Base-by-base conservation (phyloP, 2,888 invertebrate species). In the Eumacrocentrus americanus region DNA sequence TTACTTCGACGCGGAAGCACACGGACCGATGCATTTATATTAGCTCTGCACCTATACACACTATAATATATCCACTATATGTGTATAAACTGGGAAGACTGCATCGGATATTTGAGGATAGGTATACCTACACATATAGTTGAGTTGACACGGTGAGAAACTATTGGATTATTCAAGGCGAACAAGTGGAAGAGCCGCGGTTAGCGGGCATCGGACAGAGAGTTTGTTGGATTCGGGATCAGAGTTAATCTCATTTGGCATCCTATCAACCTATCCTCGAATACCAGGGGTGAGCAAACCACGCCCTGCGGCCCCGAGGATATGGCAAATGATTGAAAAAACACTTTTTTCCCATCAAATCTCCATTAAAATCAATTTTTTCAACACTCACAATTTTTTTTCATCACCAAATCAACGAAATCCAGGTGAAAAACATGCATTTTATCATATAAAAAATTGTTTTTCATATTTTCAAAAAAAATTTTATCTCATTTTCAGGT, bases 201-300 rank as follows among this genome's bases (percentile, higher is more conserved):
- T 80, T 79, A 78, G 75, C 75, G 71, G 79, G 77, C 72, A 78
- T 78, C 78, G 70, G 72, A 56, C 59, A 50, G 66, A 73, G 72
- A 75, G 78, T 80, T 80, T 79, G 78, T 79, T 75, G 80, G 78
- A 79, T 79, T 80, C 79, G 74, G 80, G 79, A 80, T 80, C 78
- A 79, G 71, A 75, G 59, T 61, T 80, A 80, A 80, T 80, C 80
- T 80, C 77, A 76, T 80, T 80, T 80, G 78, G 70, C 71, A 72
- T 66, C 72, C 71, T 75, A 80, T 79, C 77, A 77, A 74, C 79
- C 79, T 80, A 80, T 80, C 79, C 78, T 70, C 70, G 70, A 50
- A 62, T 66, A 66, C 70, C 68, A 73, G 76, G 75, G 76, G 72
- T 75, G 71, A 66, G 69, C 66, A 77, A 78, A 77, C 79, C 80